Conservation (phyloP, 2,797 vertebrate species). For the Synanceia verrucosa region DNA sequence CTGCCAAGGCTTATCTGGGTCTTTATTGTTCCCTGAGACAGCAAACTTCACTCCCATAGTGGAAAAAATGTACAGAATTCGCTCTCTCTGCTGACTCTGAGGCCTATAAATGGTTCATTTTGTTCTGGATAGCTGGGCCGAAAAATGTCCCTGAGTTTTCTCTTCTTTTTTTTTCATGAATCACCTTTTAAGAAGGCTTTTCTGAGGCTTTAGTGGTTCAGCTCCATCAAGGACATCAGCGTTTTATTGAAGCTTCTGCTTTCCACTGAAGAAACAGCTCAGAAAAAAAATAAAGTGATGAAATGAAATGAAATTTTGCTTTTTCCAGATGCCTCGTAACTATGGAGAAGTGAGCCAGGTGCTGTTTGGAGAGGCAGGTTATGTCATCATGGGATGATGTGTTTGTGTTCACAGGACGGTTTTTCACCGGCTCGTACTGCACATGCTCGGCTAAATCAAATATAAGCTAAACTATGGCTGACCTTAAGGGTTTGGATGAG, state of each 20-base stretch:
- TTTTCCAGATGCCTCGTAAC: slow-evolving; percentile 4
- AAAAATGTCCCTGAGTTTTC: slow-evolving; percentile 13
- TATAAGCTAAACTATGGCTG: not conserved
- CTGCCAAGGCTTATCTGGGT: slow-evolving; percentile 51
- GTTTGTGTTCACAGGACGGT: not conserved
- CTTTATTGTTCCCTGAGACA: slow-evolving; percentile 52
- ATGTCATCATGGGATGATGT: slow-evolving; percentile 15
- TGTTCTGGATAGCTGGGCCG: slow-evolving; percentile 39
- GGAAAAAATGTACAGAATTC: slow-evolving; percentile 15
- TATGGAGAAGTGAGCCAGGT: slow-evolving; percentile 5
- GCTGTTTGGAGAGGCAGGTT: not conserved
- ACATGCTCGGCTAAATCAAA: not conserved
- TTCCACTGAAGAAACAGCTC: slow-evolving; percentile 2
- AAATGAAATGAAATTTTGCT: not conserved
- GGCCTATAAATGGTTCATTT: slow-evolving; percentile 57
- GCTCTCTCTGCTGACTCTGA: slow-evolving; percentile 29
- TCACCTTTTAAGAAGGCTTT: slow-evolving; percentile 8
- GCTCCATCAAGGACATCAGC: slow-evolving; percentile 1
- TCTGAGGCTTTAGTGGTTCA: slow-evolving; percentile 9
- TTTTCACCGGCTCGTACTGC: slow-evolving; percentile 3
- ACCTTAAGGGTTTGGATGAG: not conserved
- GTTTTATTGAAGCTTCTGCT: slow-evolving; percentile 6
- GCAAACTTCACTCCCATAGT: slow-evolving; percentile 22
- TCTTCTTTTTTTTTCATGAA: not conserved
- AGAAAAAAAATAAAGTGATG: not conserved